Base-by-base conservation (phyloP, 2,113 vertebrate species). In the Corythornis vintsioides region DNA sequence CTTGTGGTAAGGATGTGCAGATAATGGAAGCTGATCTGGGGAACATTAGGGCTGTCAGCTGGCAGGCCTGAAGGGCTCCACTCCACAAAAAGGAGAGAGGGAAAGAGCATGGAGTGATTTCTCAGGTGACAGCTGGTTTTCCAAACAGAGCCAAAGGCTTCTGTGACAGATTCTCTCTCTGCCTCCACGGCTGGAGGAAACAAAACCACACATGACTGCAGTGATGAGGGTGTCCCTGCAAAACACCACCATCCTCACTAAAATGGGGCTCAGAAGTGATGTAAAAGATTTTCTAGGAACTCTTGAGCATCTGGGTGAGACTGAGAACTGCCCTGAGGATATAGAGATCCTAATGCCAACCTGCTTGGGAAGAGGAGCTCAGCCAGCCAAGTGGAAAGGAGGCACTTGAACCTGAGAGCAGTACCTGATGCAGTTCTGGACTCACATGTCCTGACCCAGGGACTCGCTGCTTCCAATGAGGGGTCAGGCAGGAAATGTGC, bases 211-310 rank as follows among this genome's bases (percentile, higher is more conserved):
- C 85, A 82, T 95, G 92, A 89, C 35, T 0, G 3, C 3, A 3
- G 21, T 79, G 85, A 90, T 79, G 57, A 84, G 75, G 50, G 75
- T 79, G 20, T 91, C 82, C 88, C 71, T 93, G 71, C 82, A 89
- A 96, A 95, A 94, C 85, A 89, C 42, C 64, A 85, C 45, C 79
- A 72, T 65, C 63, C 83, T 72, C 83, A 67, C 78, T 93, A 79
- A 88, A 93, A 82, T 8, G 57, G 84, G 57, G 25, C 33, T 43
- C 7, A 0, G 40, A 20, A 55, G 48, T 61, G 75, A 89, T 70
- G 78, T 63, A 72, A 79, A 92, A 72, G 66, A 56, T 87, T 83
- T 96, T 94, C 90, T 45, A 95, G 82, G 92, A 94, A 96, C 33
- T 75, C 91, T 79, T 63, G 78, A 93, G 71, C 83, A 57, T 65